These are phyloP conservation scores for Bellardia pandia DNA, from an alignment of 2,888 invertebrate species.

Conservation along the genomic window DNA sequence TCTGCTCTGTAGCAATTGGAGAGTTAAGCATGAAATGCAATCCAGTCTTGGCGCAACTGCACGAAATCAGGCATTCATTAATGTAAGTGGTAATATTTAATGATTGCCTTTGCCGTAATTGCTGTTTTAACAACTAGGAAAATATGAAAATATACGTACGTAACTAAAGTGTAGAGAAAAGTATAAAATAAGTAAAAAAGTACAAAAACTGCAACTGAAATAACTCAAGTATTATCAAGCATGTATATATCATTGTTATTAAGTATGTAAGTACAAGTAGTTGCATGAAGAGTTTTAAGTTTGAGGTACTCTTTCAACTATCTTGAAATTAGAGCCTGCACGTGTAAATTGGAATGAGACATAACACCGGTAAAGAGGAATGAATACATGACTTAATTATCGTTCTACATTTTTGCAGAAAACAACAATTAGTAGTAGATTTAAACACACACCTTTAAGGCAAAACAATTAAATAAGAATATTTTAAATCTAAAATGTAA, in stretches of 20 bases:
- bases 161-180: slow-evolving; percentile 3
- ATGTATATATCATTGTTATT: slow-evolving; percentile 12
- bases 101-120: slow-evolving; percentile 60
- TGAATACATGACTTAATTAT: not conserved
- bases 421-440: not conserved
- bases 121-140: slow-evolving; percentile 32
- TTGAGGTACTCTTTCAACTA: not conserved
- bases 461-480: not conserved
- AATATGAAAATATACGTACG: slow-evolving; percentile 18
- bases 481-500: not conserved
- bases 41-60: not conserved
- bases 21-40: not conserved
- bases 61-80: slow-evolving; percentile 63
- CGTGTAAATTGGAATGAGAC: not conserved
- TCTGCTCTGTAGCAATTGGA: slow-evolving; percentile 17
- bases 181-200: slow-evolving; percentile 11
- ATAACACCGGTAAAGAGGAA: not conserved
- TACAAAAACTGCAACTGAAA: slow-evolving; percentile 25
- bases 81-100: slow-evolving; percentile 65
- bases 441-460: not conserved
- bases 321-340: not conserved
- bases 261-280: not conserved
- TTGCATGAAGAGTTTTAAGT: not conserved
- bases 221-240: slow-evolving; percentile 24
- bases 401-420: not conserved